phyloP scores from a whole-genome alignment of 2,888 invertebrate genomes.

The Helleia helle region DNA sequence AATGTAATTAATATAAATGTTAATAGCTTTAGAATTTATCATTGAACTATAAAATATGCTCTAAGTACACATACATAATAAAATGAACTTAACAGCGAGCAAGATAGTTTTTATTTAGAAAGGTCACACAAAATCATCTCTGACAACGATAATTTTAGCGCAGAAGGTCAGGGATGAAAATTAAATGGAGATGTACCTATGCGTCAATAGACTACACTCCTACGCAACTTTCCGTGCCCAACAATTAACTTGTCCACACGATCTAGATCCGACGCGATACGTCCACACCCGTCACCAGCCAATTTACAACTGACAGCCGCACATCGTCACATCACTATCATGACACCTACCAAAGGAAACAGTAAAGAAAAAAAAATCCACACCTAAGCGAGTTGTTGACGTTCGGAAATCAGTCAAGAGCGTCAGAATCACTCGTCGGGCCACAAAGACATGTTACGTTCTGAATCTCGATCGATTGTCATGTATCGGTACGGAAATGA shows the following conservation, averaged over 20 bases:
- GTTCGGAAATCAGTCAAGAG: conserved; percentile 42
- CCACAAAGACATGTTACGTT: conserved; percentile 45
- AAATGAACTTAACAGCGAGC: no score
- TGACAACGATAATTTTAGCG: conserved; percentile 10
- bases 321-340: conserved; percentile 53
- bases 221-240: conserved; percentile 32
- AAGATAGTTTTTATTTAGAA: background rate
- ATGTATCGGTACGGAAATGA: conserved; percentile 52
- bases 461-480: conserved; percentile 53
- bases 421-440: conserved; percentile 54
- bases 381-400: conserved; percentile 40
- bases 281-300: conserved; percentile 59
- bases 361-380: conserved; percentile 35
- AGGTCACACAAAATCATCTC: background rate
- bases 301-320: conserved; percentile 56
- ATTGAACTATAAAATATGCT: no score
- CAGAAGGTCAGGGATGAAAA: conserved; percentile 22
- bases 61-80: background rate
- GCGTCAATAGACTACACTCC: conserved; percentile 26
- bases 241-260: conserved; percentile 65
- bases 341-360: conserved; percentile 39
- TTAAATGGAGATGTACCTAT: conserved; percentile 15
- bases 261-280: conserved; percentile 53
- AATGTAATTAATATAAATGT: no score
- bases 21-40: no score